Base-by-base conservation (phyloP, 92 coral and sea anemone genomes). In the Siderastrea siderea region DNA sequence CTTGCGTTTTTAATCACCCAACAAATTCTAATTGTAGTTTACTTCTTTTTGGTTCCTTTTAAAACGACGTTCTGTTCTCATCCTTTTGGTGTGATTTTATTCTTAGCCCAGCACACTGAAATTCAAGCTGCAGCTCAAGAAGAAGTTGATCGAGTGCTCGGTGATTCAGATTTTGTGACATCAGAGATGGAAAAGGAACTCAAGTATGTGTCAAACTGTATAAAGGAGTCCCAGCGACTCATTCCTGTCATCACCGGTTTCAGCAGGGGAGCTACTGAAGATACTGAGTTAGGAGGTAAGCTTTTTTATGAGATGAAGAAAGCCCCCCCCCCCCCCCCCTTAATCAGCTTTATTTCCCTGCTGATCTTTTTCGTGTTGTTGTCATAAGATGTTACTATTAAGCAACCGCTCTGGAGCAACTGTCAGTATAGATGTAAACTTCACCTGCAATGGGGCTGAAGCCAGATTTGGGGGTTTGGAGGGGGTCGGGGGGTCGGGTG, bases 191-290 rank as follows among this genome's bases (percentile, higher is more conserved):
- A 54, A 63, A 85, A 90, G 3, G 68, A 73, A 45, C 84, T 90
- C 54, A 83, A 76, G 12, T 90, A 74, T 74, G 60, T 90, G 67
- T 6, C 77, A 48, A 90, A 85, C 75, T 90, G 93, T 5, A 85
- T 90, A 47, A 90, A 90, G 80, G 93, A 90, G 57, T 90, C 93
- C 15, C 93, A 84, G 26, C 76, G 93, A 73, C 73, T 85, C 62
- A 74, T 86, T 67, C 93, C 93, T 16, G 86, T 83, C 3, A 84
- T 84, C 12, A 79, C 79, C 59, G 84, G 86, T 79, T 90, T 90
- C 12, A 75, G 82, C 44, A 89, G 93, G 57, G 93, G 90, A 67
- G 93, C 87, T 3, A 50, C 64, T 6, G 84, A 79, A 86, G 90
- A 85, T 52, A 80, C 87, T 4, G 63, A 81, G 53, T 84, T 90